These are phyloP conservation scores for Cryptus viduatorius DNA, from an alignment of 2,888 invertebrate genomes.

Conservation along the genomic window DNA sequence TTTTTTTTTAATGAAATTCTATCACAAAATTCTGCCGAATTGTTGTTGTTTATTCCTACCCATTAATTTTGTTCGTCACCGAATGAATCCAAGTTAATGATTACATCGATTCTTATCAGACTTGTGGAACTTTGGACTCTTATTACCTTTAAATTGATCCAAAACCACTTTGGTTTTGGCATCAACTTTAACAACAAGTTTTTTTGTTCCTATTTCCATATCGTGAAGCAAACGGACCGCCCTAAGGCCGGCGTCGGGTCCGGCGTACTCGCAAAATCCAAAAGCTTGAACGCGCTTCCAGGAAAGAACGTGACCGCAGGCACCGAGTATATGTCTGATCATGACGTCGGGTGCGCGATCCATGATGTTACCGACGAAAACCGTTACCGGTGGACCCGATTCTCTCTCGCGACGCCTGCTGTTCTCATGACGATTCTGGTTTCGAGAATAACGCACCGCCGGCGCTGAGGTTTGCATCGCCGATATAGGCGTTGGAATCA, in stretches of 20 bases:
- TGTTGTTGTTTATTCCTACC: too few species aligned
- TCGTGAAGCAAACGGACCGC: slow-evolving; percentile 97
- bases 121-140: slow-evolving; percentile 40
- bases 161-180: slow-evolving; percentile 98
- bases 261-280: slow-evolving; percentile 98
- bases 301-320: slow-evolving; percentile 97
- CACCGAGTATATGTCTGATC: slow-evolving; percentile 95
- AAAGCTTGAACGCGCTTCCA: slow-evolving; percentile 99
- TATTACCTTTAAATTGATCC: slow-evolving; percentile 94
- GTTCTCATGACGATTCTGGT: slow-evolving; percentile 82
- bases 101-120: background rate
- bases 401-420: slow-evolving; percentile 82
- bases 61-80: background rate
- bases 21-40: too few species aligned
- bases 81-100: background rate
- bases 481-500: slow-evolving; percentile 85
- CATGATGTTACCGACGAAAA: slow-evolving; percentile 98
- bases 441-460: slow-evolving; percentile 82
- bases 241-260: slow-evolving; percentile 97
- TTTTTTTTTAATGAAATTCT: too few species aligned
- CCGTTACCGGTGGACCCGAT: slow-evolving; percentile 95
- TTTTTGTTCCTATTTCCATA: slow-evolving; percentile 96
- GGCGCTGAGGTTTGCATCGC: slow-evolving; percentile 84
- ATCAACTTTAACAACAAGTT: slow-evolving; percentile 98
- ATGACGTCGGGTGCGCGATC: slow-evolving; percentile 97